These are phyloP conservation scores for Gadus chalcogrammus DNA, from an alignment of 2,113 vertebrate genomes.

Conservation along the genomic window DNA sequence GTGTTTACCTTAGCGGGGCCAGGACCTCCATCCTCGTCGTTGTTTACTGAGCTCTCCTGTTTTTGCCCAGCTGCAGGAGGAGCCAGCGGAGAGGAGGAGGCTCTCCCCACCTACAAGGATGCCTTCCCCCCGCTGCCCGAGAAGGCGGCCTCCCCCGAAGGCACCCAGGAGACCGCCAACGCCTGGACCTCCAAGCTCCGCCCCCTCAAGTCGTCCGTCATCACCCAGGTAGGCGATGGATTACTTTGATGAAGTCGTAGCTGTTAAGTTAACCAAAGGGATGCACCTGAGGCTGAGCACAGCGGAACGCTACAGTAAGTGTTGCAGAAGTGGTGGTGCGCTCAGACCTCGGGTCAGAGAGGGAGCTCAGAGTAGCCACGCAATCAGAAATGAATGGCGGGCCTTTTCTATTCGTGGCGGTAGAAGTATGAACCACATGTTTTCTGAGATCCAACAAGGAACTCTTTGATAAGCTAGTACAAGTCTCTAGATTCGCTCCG, in stretches of 20 bases:
- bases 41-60: background rate
- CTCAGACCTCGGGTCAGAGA: no score
- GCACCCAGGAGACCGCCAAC: constrained; percentile 81
- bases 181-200: constrained; percentile 93
- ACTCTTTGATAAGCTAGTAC: no score
- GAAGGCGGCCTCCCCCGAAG: constrained; percentile 87
- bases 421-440: no score
- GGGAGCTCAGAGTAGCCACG: no score
- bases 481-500: no score
- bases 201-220: constrained; percentile 94
- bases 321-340: no score
- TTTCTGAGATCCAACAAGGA: no score
- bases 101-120: constrained; percentile 97
- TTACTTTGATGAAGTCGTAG: background rate
- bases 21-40: no score
- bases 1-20: background rate
- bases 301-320: no score
- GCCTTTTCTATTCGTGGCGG: no score
- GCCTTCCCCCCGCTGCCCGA: constrained; percentile 98
- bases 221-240: constrained; percentile 86
- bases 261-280: background rate
- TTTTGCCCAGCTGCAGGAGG: constrained; percentile 67
- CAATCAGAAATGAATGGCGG: no score
- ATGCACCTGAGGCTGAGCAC: no score
- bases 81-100: constrained; percentile 88